These are phyloP conservation scores for Pongo abelii DNA, from an alignment of 2,113 vertebrate species.

Conservation along the genomic window DNA sequence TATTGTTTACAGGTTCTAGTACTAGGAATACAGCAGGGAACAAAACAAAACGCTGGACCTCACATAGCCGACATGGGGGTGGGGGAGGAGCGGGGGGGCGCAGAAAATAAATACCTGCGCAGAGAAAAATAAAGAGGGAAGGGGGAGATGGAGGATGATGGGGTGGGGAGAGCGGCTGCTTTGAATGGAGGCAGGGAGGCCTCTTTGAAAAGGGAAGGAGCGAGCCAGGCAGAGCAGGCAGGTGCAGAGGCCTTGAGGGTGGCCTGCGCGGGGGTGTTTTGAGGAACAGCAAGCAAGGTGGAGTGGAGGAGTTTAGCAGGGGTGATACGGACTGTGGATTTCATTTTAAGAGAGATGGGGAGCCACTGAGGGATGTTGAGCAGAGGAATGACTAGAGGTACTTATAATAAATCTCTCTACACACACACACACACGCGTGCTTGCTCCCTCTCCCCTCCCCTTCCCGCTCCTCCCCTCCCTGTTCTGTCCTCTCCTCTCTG, in stretches of 20 bases:
- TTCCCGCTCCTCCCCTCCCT: not conserved
- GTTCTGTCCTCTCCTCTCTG: no score
- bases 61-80: not conserved
- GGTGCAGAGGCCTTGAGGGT: not conserved
- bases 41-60: not conserved
- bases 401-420: not conserved
- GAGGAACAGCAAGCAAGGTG: not conserved
- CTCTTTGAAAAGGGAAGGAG: not conserved
- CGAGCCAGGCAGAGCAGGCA: not conserved
- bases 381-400: not conserved
- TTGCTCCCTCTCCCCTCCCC: fast-evolving
- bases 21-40: not conserved
- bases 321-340: not conserved
- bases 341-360: not conserved
- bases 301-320: no score
- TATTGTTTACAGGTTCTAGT: not conserved
- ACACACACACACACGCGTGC: not conserved
- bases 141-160: not conserved
- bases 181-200: not conserved
- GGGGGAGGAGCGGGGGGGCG: no score
- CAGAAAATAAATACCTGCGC: not conserved
- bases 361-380: not conserved
- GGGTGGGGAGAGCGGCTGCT: no score
- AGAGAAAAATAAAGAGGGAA: not conserved
- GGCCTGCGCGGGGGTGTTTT: not conserved